Percentiles rank a stretch among this genome's conserved stretches.
Evolutionary conservation across 2,113 vertebrate species (phyloP).

Genomic region (Pan paniscus): DNA sequence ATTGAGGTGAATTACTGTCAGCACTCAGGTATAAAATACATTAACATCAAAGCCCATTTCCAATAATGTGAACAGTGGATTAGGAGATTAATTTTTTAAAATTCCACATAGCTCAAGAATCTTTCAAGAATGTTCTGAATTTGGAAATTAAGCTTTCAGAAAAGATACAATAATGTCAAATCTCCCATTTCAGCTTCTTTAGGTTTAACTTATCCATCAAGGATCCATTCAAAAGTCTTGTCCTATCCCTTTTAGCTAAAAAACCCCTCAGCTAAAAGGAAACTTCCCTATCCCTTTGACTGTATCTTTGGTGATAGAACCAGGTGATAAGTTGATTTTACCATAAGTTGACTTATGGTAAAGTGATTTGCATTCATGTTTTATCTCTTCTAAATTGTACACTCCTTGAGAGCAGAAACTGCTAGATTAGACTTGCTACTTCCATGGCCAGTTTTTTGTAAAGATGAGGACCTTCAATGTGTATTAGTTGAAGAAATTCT

Average conservation of each 20-base stretch:
- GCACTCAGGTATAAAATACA: neutral
- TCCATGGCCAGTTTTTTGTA: neutral
- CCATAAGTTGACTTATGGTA: neutral
- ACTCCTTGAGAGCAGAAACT: neutral
- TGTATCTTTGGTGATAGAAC: neutral
- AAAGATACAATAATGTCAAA: neutral
- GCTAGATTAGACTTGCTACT: neutral
- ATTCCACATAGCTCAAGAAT: neutral
- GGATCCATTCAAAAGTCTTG: neutral
- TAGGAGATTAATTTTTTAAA: neutral
- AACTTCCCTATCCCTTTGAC: neutral
- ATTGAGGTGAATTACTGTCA: neutral
- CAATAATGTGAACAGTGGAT: neutral
- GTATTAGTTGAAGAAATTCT: neutral
- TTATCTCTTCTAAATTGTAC: neutral
- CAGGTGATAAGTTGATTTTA: neutral
- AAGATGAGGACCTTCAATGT: neutral
- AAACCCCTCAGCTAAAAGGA: neutral
- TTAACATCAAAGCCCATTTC: neutral
- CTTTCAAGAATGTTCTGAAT: conserved; percentile 27
- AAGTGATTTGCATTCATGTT: neutral
- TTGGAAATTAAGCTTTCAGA: conserved; percentile 39
- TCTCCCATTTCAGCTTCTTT: conserved; percentile 29
- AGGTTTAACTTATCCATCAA: neutral
- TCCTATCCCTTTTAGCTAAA: neutral